Base-by-base conservation (phyloP, 1,140 invertebrate genomes). In the Euura saliciscinereae region DNA sequence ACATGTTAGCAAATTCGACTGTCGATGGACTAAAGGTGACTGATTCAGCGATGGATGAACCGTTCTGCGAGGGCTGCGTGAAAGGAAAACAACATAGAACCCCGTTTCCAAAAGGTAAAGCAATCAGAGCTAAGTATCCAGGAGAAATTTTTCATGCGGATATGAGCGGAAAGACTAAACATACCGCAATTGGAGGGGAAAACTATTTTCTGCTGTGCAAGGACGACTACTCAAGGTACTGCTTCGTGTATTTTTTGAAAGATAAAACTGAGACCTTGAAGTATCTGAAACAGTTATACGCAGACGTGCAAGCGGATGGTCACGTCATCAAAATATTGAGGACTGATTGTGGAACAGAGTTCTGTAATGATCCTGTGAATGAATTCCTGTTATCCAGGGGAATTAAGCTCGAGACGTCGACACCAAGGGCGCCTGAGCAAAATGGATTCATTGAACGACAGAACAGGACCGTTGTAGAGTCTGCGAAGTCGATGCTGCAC, bases 381-480 rank as follows among this genome's bases (percentile, higher is more conserved):
- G 77, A 71, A 2, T 75, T 84, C 45, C 64, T 86, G 13, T 66
- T 75, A 13, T 64, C 71, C 45, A 72, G 77, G 45, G 78, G 81
- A n/a, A 78, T 83, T 2, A 77, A 51, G 66, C 78, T 51, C 82
- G 82, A 67, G 77, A 76, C 7, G 76, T 83, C 6, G 76, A 80
- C 71, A 74, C 78, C 43, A 75, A 77, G 43, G 75, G 80, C 3
- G 42, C 75, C 42, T 74, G 74, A 51, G 84, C 88, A 76, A 66
- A n/a, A n/a, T n/a, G n/a, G n/a, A n/a, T n/a, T n/a, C n/a, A n/a
- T n/a, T n/a, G n/a, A n/a, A n/a, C n/a, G 84, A 66, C 81, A 80
- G 45, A 87, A 84, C 71, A 64, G 85, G 65, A 84, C 79, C 11
- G 43, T 86, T 6, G 76, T 82, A 10, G 80, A 80, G 73, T 64